Base-by-base conservation (phyloP, 2,888 invertebrate species). In the Merodon equestris region DNA sequence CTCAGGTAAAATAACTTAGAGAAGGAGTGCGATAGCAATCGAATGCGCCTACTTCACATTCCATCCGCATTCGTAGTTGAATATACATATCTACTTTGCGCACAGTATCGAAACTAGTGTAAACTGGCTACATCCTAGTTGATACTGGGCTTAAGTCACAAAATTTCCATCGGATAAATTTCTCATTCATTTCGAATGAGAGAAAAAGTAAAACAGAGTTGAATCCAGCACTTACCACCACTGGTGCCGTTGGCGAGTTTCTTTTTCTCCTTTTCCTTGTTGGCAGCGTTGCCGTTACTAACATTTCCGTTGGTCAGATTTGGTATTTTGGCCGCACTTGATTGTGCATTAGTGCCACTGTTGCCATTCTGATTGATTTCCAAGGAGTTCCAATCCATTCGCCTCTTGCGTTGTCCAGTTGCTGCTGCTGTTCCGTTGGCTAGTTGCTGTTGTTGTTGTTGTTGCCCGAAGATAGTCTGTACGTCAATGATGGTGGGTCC, bases 371-470 rank as follows among this genome's bases (percentile, higher is more conserved):
- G 87, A 84, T 84, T 86, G 53, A 88, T 86, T 82, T 88, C 88
- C 79, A 89, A 85, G 57, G 88, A 85, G 82, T 88, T 88, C 89
- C 89, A 89, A 86, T 89, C 89, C 88, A 89, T 89, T 87, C 88
- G 89, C 85, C 89, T 88, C 84, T 89, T 89, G 82, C 89, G 89
- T 81, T 86, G 85, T 67, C 85, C 84, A 81, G 85, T 85, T 73
- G 84, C 84, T 51, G 86, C 83, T 45, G 86, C 83, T 58, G 48
- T 42, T 48, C 47, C 53, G 9, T 51, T 58, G 48, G 51, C 45
- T 45, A 18, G 57, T 19, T 42, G 76, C 12, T 74, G 66, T 36
- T 76, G 57, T 19, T 42, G 76, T 9, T 74, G 66, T 36, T 76
- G 70, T 9, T 77, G 77, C 40, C 79, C 79, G 81, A 86, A 88